These are phyloP conservation scores for Microcebus murinus DNA, from an alignment of 2,113 vertebrate genomes.

Conservation along the genomic window DNA sequence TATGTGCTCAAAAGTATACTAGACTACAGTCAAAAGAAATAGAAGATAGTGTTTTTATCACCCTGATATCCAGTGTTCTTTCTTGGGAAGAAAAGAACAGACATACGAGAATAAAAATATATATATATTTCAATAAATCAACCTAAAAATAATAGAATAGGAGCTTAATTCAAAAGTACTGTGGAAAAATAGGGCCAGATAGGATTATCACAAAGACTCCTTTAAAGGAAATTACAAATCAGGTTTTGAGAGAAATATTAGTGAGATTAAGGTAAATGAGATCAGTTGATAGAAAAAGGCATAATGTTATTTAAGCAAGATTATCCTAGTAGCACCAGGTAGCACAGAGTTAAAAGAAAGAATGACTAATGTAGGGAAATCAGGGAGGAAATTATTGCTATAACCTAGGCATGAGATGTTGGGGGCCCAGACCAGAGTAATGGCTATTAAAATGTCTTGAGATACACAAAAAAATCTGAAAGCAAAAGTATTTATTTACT, in stretches of 20 bases:
- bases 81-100: conserved; percentile 20
- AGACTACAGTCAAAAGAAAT: conserved; percentile 6
- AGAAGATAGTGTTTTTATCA: conserved; percentile 7
- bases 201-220: neutral
- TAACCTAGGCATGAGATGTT: neutral
- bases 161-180: conserved; percentile 18
- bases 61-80: neutral
- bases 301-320: neutral
- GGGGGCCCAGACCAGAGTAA: neutral
- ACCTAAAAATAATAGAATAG: conserved; percentile 32
- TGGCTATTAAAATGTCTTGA: conserved; percentile 4
- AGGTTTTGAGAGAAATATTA: conserved; percentile 21
- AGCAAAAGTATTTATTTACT: conserved; percentile 11
- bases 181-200: neutral
- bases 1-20: neutral
- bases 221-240: conserved; percentile 43
- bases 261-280: neutral
- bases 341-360: neutral
- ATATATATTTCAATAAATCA: conserved; percentile 23
- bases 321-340: neutral
- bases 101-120: neutral
- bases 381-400: neutral
- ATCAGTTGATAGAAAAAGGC: neutral
- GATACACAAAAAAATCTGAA: conserved; percentile 13
- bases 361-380: neutral